phyloP scores from a whole-genome alignment of 2,797 vertebrate genomes.

The Pseudochirops corinnae region DNA sequence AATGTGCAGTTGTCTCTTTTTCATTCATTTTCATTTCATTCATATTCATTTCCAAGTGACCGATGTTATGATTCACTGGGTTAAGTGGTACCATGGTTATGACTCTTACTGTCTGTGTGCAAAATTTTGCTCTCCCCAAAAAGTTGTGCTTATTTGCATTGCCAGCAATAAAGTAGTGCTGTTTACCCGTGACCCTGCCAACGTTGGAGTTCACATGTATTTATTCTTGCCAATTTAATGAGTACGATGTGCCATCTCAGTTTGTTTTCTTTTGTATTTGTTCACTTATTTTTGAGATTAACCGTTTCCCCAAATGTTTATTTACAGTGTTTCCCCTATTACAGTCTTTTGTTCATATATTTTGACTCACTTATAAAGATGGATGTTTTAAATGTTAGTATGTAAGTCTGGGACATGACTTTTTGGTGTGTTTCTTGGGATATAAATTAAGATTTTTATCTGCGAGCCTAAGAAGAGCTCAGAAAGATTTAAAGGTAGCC shows the following conservation, averaged over 20 bases:
- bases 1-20: background rate
- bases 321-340: background rate
- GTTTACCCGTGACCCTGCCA: background rate
- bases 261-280: background rate
- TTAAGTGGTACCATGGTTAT: background rate
- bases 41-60: background rate
- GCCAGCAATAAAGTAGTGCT: background rate
- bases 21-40: background rate
- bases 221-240: background rate
- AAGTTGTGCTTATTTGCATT: background rate
- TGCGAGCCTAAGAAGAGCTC: background rate
- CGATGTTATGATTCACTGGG: background rate
- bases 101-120: background rate
- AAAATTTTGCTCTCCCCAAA: background rate
- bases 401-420: background rate
- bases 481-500: background rate
- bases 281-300: background rate
- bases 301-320: background rate
- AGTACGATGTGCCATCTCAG: background rate
- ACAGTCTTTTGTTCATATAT: background rate
- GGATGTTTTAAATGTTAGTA: background rate
- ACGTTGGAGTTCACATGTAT: background rate
- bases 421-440: background rate
- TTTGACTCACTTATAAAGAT: background rate
- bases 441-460: background rate